Evolutionary conservation across 2,797 vertebrate species (phyloP), one percentile per base, ranked within the genome.

Genomic region (Rhynchotus rufescens): DNA sequence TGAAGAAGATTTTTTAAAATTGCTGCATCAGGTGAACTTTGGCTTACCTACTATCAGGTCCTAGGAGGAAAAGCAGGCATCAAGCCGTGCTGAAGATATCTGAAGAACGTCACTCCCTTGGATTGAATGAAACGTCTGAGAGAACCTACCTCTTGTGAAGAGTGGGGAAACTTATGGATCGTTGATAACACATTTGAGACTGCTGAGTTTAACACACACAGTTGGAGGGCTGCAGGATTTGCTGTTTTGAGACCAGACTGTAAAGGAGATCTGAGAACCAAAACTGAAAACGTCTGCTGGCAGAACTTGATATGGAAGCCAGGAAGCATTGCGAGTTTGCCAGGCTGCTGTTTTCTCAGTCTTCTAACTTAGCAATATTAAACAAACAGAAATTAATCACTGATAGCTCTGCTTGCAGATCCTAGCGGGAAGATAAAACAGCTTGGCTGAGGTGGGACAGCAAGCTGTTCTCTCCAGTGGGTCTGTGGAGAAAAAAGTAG

Each of bases 261-360:
- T 19, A 57, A 59, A 77, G 91, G 92, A 87, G 85, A 93, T 93
- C 91, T 93, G 94, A 93, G 95, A 96, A 96, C 92, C 92, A 85
- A 94, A 96, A 95, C 89, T 89, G 94, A 92, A 83, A 95, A 94
- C 5, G 69, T 89, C 92, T 92, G 91, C 91, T 95, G 92, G 87
- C 89, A 94, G 77, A 36, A 74, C 89, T 89, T 82, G 49, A 38
- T 84, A 57, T 68, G 86, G 89, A 69, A 84, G 80, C 82, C 95
- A 85, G 91, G 95, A 94, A 93, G 92, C 69, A 92, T 91, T 89
- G 91, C 92, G 84, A 77, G 87, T 80, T 65, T 93, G 91, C 94
- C 94, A 93, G 94, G 94, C 91, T 95, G 89, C 84, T 80, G 82
- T 49, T 90, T 95, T 80, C 69, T 87, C 73, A n/a, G 95, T 87